Base-by-base conservation (phyloP, 2,888 invertebrate genomes). In the Tipula confusa region DNA sequence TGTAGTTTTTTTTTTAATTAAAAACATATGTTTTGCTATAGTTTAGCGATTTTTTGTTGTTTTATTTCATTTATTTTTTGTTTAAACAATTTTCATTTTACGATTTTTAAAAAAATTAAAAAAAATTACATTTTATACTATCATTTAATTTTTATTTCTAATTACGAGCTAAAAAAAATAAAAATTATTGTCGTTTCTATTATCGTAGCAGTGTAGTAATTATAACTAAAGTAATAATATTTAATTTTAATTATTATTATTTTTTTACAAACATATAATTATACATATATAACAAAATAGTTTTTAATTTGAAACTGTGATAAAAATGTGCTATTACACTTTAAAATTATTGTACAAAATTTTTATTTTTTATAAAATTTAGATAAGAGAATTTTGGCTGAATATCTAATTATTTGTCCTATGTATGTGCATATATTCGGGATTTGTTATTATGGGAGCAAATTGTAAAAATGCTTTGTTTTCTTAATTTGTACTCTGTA, bases 371-470 rank as follows among this genome's bases (percentile, higher is more conserved):
- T 48, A 5, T 43, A 64, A 64, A 24, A 11, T 24, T 6, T 24
- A 64, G 64, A 64, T 64, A 64, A 64, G 64, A 64, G 64, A 64
- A 64, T 64, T 64, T 64, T 18, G 64, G 64, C 64, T 24, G 64
- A 2, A 64, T 24, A 64, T n/a, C n/a, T n/a, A n/a, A n/a, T n/a
- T n/a, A n/a, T n/a, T n/a, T n/a, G n/a, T n/a, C n/a, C n/a, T n/a
- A n/a, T n/a, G n/a, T n/a, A n/a, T n/a, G n/a, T n/a, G n/a, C n/a
- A 64, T 24, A n/a, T 64, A 3, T 64, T 64, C 9, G 64, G 24
- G 9, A 43, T 24, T 64, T 64, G 64, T 64, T 9, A 24, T 24
- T 24, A 64, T 24, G 64, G 64, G 64, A 64, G 11, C 11, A 24
- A 64, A 64, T 2, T 64, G n/a, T n/a, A n/a, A n/a, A n/a, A 33